phyloP scores from a whole-genome alignment of 2,797 vertebrate genomes.

The Platyrinchus mystaceus region DNA sequence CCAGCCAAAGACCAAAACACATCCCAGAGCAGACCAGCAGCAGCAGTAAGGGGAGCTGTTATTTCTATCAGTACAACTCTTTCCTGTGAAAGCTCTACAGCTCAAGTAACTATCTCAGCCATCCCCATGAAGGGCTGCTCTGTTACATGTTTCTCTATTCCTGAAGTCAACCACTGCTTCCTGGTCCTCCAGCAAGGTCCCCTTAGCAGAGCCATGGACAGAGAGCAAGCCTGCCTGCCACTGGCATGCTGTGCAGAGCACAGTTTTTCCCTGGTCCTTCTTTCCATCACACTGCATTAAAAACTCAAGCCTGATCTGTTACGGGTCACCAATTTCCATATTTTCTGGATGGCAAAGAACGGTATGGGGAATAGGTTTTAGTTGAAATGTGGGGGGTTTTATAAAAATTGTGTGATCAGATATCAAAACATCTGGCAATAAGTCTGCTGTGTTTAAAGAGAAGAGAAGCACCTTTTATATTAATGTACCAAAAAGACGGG shows the following conservation, averaged over 20 bases:
- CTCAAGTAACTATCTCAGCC: neutral
- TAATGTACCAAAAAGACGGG: neutral
- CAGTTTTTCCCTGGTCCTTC: neutral
- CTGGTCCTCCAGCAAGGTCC: neutral
- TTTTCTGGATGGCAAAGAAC: neutral
- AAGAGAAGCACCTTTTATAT: neutral
- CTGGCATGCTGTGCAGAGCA: fast-evolving
- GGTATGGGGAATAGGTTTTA: neutral
- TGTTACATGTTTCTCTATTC: neutral
- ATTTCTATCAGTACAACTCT: neutral
- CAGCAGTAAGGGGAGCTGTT: neutral
- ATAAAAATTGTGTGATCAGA: neutral
- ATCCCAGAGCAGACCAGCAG: neutral
- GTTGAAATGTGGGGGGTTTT: neutral
- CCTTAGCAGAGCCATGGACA: fast-evolving
- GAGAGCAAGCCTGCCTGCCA: neutral
- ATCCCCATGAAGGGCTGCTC: neutral
- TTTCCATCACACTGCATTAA: neutral
- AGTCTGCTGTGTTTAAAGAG: neutral
- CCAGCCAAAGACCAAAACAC: neutral
- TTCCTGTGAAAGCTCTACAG: neutral
- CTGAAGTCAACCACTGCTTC: neutral
- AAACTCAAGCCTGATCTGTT: neutral
- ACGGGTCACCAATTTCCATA: neutral
- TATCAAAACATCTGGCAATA: neutral